phyloP scores from a whole-genome alignment of 1,140 invertebrate genomes.

The Drosophila leontia region DNA sequence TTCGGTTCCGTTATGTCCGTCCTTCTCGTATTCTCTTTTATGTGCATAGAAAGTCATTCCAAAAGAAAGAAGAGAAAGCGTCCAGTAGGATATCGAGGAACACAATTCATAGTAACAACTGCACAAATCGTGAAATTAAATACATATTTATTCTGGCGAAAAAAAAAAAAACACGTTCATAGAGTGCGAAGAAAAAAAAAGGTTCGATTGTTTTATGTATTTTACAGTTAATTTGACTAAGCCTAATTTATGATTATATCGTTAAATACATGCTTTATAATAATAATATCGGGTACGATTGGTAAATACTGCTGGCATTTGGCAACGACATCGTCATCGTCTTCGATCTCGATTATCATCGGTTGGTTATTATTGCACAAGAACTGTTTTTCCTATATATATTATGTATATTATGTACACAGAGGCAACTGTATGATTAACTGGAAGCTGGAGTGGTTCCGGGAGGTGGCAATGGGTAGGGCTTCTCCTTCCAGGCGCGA shows the following conservation, averaged over 20 bases:
- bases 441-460: neutral
- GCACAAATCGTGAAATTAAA: constrained; percentile 41
- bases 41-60: neutral
- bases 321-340: neutral
- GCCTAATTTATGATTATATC: constrained; percentile 62
- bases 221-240: constrained; percentile 74
- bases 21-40: neutral
- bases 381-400: constrained; percentile 23
- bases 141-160: constrained; percentile 61
- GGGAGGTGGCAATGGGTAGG: neutral
- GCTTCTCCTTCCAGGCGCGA: neutral
- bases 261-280: constrained; percentile 20
- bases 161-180: constrained; percentile 61
- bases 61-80: neutral
- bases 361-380: constrained; percentile 49
- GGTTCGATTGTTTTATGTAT: constrained; percentile 37
- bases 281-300: constrained; percentile 31
- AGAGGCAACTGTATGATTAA: constrained; percentile 12
- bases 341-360: constrained; percentile 5
- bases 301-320: constrained; percentile 15
- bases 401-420: constrained; percentile 64
- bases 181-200: constrained; percentile 59
- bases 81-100: neutral
- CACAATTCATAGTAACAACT: constrained; percentile 17
- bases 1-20: constrained; percentile 6